Conservation (phyloP, 1,140 invertebrate genomes). For the Heliconius hermathena region DNA sequence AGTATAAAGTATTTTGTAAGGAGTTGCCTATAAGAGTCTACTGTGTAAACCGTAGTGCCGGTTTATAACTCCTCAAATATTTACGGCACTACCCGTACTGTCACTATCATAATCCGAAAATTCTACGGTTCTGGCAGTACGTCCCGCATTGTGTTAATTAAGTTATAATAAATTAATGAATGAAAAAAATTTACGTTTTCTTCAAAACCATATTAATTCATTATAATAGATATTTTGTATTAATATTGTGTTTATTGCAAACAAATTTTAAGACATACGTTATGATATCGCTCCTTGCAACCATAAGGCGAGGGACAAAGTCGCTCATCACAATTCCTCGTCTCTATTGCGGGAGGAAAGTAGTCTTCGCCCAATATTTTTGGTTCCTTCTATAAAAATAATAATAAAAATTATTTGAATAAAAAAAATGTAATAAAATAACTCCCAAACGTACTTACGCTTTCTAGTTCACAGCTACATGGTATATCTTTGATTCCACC, state of each 20-base stretch:
- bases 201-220: neutral
- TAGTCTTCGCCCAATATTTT: slow-evolving; percentile 51
- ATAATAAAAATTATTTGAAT: neutral
- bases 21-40: too few relatives aligned
- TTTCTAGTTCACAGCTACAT: slow-evolving; percentile 58
- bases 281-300: slow-evolving; percentile 53
- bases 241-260: neutral
- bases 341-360: slow-evolving; percentile 54
- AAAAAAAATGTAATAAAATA: neutral
- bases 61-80: too few relatives aligned
- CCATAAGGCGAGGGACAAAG: slow-evolving; percentile 53
- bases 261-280: slow-evolving; percentile 47
- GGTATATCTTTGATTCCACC: slow-evolving; percentile 48
- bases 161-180: neutral
- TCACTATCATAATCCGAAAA: too few relatives aligned
- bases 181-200: too few relatives aligned
- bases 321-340: slow-evolving; percentile 50
- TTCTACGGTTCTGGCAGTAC: too few relatives aligned
- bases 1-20: too few relatives aligned
- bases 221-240: neutral
- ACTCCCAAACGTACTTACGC: slow-evolving; percentile 47
- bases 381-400: slow-evolving; percentile 45
- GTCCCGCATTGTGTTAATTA: too few relatives aligned
- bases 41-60: too few relatives aligned
- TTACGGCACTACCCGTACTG: too few relatives aligned